phyloP scores from a whole-genome alignment of 1,140 invertebrate species.

The Belonocnema kinseyi region DNA sequence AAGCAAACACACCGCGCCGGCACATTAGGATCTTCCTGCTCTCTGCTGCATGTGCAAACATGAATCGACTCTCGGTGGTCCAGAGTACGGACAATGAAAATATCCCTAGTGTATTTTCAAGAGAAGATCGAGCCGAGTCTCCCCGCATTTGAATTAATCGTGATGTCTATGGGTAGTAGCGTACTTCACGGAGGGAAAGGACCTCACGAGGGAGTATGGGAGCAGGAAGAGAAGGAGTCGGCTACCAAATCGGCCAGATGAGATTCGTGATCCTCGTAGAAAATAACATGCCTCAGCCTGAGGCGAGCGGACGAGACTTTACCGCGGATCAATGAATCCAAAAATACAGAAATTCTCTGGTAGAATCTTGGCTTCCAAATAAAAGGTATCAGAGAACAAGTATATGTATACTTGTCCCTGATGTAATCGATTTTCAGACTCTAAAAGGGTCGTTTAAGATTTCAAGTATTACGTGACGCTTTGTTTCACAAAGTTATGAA shows the following conservation, averaged over 20 bases:
- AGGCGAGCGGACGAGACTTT: slow-evolving; percentile 1
- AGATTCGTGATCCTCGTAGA: slow-evolving; percentile 28
- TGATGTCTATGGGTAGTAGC: background rate
- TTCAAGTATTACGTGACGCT: too few species aligned
- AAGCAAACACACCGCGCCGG: slow-evolving; percentile 11
- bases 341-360: slow-evolving; percentile 2
- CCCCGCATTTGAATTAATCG: slow-evolving; percentile 42
- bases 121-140: slow-evolving; percentile 36
- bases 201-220: background rate
- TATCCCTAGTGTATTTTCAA: slow-evolving; percentile 42
- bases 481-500: too few species aligned
- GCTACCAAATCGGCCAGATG: slow-evolving; percentile 29
- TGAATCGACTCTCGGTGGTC: slow-evolving; percentile 34
- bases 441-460: too few species aligned
- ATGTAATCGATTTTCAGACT: too few species aligned
- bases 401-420: too few species aligned
- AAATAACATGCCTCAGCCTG: slow-evolving; percentile 25
- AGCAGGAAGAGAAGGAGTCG: background rate
- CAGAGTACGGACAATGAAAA: slow-evolving; percentile 38
- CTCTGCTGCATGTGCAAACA: slow-evolving; percentile 33
- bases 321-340: slow-evolving; percentile 26
- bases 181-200: background rate
- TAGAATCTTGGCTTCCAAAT: background rate
- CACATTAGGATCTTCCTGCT: slow-evolving; percentile 25
- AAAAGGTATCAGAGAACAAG: background rate